phyloP scores from a whole-genome alignment of 2,113 vertebrate species.

The Takifugu flavidus region DNA sequence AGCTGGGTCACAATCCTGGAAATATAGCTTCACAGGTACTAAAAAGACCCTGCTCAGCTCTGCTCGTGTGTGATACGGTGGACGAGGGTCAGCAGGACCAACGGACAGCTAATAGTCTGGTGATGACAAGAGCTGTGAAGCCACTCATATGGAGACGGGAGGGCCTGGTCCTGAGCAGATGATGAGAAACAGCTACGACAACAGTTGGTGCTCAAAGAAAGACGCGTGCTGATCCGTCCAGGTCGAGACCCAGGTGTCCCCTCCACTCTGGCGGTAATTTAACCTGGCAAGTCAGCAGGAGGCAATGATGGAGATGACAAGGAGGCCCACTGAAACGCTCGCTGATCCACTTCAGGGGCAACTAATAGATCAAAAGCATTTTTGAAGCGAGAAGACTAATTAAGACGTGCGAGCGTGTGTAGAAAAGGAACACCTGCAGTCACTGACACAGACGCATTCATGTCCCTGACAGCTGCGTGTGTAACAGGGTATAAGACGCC shows the following conservation, averaged over 20 bases:
- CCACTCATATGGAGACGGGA: constrained; percentile 37
- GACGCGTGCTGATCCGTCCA: constrained; percentile 1
- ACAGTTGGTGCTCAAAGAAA: constrained; percentile 35
- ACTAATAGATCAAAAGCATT: constrained; percentile 27
- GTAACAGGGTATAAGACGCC: constrained; percentile 27
- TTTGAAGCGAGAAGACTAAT: constrained; percentile 25
- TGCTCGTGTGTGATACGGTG: constrained; percentile 1
- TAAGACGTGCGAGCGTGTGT: constrained; percentile 15
- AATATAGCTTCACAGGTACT: too few relatives aligned
- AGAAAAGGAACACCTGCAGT: constrained; percentile 23
- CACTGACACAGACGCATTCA: constrained; percentile 17
- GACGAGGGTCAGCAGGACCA: constrained; percentile 17
- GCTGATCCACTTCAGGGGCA: constrained; percentile 22
- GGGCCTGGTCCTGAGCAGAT: constrained; percentile 21
- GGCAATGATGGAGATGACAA: constrained; percentile 9
- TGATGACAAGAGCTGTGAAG: constrained; percentile 39
- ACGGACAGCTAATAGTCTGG: constrained; percentile 28
- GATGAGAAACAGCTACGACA: constrained; percentile 28
- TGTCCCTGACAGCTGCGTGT: constrained; percentile 19
- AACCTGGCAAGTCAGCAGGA: constrained; percentile 5
- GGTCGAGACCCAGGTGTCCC: constrained; percentile 20
- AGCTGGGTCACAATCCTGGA: too few relatives aligned
- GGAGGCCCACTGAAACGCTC: constrained; percentile 27
- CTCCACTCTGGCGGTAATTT: constrained; percentile 16
- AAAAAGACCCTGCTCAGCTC: too few relatives aligned